These are phyloP conservation scores for Amazona guildingii DNA, from an alignment of 2,113 vertebrate species.

Conservation along the genomic window DNA sequence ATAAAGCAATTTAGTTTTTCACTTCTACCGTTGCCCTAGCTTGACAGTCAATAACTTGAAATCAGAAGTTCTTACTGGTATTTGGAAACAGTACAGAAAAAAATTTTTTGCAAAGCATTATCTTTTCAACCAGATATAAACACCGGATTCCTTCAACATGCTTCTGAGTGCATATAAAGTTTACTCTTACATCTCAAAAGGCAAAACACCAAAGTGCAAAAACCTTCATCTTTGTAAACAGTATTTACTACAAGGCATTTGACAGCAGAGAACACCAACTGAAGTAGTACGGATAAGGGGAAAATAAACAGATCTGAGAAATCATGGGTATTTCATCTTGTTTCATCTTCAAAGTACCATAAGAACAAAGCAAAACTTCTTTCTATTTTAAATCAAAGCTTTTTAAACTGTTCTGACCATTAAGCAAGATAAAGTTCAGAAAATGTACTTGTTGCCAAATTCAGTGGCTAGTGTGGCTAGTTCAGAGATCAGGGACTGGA, in stretches of 20 bases:
- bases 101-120: neutral
- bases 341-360: conserved; percentile 33
- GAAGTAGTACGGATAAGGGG: neutral
- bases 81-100: neutral
- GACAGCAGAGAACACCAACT: neutral
- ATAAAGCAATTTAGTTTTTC: neutral
- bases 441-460: neutral
- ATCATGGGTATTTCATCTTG: neutral
- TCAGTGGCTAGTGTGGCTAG: neutral
- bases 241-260: neutral
- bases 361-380: neutral
- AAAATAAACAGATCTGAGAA: conserved; percentile 12
- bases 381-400: conserved; percentile 7
- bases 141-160: neutral
- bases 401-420: neutral
- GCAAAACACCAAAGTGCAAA: neutral
- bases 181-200: neutral
- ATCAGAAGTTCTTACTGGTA: neutral
- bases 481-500: neutral
- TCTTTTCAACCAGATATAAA: neutral
- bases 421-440: neutral
- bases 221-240: neutral
- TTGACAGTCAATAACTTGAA: neutral
- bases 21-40: neutral
- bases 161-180: neutral